Evolutionary conservation across 2,888 invertebrate genomes (phyloP), one percentile per base, ranked within the genome.

Genomic region (Elmis aenea): DNA sequence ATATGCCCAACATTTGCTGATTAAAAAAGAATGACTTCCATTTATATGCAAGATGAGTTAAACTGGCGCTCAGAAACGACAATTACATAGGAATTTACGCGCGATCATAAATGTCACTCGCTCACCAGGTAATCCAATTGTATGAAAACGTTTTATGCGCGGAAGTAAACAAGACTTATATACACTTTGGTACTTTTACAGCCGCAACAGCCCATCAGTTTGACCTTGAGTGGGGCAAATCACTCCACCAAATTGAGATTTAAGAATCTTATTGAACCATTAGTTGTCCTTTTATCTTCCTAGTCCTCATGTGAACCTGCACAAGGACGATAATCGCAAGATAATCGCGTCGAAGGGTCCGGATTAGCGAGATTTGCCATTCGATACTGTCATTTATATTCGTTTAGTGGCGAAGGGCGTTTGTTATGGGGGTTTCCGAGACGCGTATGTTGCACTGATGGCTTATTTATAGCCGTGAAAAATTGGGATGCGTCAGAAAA

Each of bases 301-400:
- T n/a, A n/a, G n/a, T n/a, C 45, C 47, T 30, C 48, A 50, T 45
- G 45, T 38, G 46, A 38, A 37, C 38, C 34, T 48, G 42, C 55
- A 54, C 51, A 59, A 57, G 60, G 56, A 51, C 59, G 55, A 61
- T 61, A 59, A 64, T 64, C 60, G 61, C 51, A 46, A 50, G 59
- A 62, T 62, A 62, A 62, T 62, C 59, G 55, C 12, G 45, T 41
- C 27, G 52, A 50, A 55, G 58, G 58, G 55, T 56, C 47, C 50
- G 59, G 58, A 65, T 65, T 64, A 64, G 65, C 60, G 51, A 59
- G 63, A 65, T 64, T 64, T 60, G 56, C 57, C 59, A 62, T 63
- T 62, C 61, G 62, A 64, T 62, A 61, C 59, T 59, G 61, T 63
- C 64, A 62, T 64, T 64, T 63, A 64, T 64, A 61, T 64, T 64